These are phyloP conservation scores for Rhegmatorhina hoffmannsi DNA, from an alignment of 2,113 vertebrate genomes.

Conservation along the genomic window DNA sequence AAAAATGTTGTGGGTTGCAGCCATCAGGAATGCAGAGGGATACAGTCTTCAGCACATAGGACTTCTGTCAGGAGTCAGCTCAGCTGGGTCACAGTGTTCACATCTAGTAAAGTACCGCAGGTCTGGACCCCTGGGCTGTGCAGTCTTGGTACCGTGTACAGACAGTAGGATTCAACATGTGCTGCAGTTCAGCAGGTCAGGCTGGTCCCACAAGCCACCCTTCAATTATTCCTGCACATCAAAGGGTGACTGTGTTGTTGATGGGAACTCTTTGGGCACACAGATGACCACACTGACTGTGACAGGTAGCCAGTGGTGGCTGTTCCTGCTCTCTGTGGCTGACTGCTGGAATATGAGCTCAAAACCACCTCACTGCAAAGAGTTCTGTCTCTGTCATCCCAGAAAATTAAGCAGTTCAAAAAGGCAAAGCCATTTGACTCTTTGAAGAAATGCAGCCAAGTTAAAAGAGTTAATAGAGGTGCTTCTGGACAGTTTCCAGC, in stretches of 20 bases:
- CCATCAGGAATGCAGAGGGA: neutral
- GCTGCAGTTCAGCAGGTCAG: neutral
- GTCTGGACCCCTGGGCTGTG: neutral
- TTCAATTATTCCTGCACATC: neutral
- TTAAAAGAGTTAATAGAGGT: slow-evolving; percentile 54
- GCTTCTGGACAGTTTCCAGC: slow-evolving; percentile 41
- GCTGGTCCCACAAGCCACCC: neutral
- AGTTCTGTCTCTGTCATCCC: neutral
- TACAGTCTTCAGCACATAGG: neutral
- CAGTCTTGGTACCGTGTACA: rapidly evolving
- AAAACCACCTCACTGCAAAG: neutral
- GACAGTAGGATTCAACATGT: rapidly evolving
- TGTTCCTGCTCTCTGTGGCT: neutral
- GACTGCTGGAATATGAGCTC: neutral
- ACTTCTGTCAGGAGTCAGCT: neutral
- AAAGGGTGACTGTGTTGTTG: neutral
- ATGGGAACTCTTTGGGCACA: neutral
- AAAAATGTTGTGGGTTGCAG: slow-evolving; percentile 6
- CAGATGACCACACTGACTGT: neutral
- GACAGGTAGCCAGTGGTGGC: neutral
- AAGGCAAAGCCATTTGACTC: slow-evolving; percentile 4
- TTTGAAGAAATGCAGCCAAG: slow-evolving; percentile 16
- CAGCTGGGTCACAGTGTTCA: neutral
- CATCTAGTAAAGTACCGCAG: neutral
- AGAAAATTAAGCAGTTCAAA: neutral